A percentile compares a stretch with the other conserved stretches of the same genome.
These are phyloP conservation scores for Phragmatobia fuliginosa DNA, from an alignment of 2,888 invertebrate genomes.

Conservation along the genomic window DNA sequence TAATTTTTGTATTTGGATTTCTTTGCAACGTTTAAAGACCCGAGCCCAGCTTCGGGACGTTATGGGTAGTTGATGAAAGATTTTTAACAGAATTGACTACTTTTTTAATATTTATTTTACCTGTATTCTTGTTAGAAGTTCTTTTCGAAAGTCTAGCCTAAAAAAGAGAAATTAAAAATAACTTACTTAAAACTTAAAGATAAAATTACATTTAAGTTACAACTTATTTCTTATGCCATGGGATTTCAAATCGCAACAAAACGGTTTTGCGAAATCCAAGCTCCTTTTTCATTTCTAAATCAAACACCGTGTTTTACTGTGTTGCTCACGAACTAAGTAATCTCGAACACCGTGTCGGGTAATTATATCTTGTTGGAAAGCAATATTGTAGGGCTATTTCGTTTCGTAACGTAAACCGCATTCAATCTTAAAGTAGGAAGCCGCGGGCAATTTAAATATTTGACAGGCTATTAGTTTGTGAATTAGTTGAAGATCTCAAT, in stretches of 20 bases:
- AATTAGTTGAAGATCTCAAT: slow-evolving; percentile 55
- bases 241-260: slow-evolving; percentile 44
- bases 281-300: slow-evolving; percentile 34
- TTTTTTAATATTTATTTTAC: too few species aligned
- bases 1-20: neutral
- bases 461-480: slow-evolving; percentile 66
- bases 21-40: neutral
- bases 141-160: too few species aligned
- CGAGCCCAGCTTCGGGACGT: too few species aligned
- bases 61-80: too few species aligned
- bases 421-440: slow-evolving; percentile 79
- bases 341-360: slow-evolving; percentile 39
- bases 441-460: slow-evolving; percentile 77
- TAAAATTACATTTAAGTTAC: slow-evolving; percentile 15
- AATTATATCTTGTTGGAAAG: slow-evolving; percentile 46
- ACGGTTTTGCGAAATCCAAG: slow-evolving; percentile 49
- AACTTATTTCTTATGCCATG: slow-evolving; percentile 37
- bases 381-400: slow-evolving; percentile 57
- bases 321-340: slow-evolving; percentile 29
- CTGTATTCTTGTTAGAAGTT: too few species aligned
- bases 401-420: slow-evolving; percentile 74
- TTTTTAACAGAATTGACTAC: too few species aligned
- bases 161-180: slow-evolving; percentile 1
- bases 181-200: slow-evolving; percentile 3
- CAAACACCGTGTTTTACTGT: slow-evolving; percentile 28